A percentile compares a stretch with the other conserved stretches of the same genome.
phyloP scores from a whole-genome alignment of 2,888 invertebrate species.

The Nowickia ferox region DNA sequence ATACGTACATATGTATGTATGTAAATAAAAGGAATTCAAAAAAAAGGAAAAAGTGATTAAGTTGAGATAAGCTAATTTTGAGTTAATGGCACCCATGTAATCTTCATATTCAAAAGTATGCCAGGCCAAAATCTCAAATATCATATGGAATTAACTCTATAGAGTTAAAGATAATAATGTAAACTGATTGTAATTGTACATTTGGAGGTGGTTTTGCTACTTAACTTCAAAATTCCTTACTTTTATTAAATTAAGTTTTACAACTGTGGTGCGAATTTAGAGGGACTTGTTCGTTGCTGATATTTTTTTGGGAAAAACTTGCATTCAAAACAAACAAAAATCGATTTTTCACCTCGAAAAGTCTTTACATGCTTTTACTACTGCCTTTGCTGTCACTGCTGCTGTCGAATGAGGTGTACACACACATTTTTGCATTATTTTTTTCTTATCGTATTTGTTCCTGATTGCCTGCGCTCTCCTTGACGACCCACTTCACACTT shows the following conservation, averaged over 20 bases:
- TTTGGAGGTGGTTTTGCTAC: not conserved
- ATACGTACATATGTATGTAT: no score
- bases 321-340: conserved; percentile 45
- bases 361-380: conserved; percentile 16
- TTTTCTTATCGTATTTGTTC: conserved; percentile 25
- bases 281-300: conserved; percentile 6
- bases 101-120: no score
- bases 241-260: not conserved
- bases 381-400: conserved; percentile 19
- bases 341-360: conserved; percentile 61
- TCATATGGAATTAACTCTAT: no score
- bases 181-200: not conserved
- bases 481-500: conserved; percentile 51
- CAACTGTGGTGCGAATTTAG: conserved; percentile 21
- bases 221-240: not conserved
- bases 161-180: no score
- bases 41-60: no score
- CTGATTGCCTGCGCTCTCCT: conserved; percentile 45
- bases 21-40: no score
- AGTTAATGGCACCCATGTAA: no score
- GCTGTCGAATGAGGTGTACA: conserved; percentile 16
- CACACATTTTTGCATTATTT: conserved; percentile 16
- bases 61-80: no score
- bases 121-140: no score
- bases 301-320: conserved; percentile 30